Evolutionary conservation across 2,113 vertebrate species (phyloP).

Genomic region (Oplegnathus fasciatus): DNA sequence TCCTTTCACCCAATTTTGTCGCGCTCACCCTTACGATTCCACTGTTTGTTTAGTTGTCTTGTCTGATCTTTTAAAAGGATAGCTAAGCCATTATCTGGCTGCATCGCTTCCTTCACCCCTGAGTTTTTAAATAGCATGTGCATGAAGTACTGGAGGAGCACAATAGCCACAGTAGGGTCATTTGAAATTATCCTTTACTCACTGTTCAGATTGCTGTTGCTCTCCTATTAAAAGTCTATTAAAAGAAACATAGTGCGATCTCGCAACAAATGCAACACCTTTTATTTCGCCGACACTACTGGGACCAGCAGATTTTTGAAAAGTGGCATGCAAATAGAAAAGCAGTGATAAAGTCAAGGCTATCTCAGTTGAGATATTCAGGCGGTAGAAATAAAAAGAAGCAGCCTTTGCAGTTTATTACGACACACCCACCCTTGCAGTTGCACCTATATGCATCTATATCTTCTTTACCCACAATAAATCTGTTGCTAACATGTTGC

Average conservation of each 20-base stretch:
- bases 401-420: background rate
- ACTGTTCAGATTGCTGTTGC: background rate
- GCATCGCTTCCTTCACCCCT: background rate
- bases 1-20: background rate
- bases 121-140: background rate
- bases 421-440: background rate
- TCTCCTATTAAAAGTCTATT: background rate
- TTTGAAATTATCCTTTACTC: background rate
- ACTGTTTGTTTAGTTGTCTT: background rate
- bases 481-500: background rate
- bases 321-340: background rate
- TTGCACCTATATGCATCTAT: background rate
- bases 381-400: background rate
- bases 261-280: background rate
- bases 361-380: background rate
- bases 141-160: background rate
- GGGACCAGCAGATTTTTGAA: background rate
- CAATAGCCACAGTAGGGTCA: background rate
- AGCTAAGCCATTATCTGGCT: background rate
- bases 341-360: background rate
- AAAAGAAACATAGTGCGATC: background rate
- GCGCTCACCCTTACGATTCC: background rate
- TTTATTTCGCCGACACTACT: background rate
- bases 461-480: background rate
- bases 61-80: background rate